phyloP scores from a whole-genome alignment of 2,888 invertebrate species.

The Drosophila demipolita region DNA sequence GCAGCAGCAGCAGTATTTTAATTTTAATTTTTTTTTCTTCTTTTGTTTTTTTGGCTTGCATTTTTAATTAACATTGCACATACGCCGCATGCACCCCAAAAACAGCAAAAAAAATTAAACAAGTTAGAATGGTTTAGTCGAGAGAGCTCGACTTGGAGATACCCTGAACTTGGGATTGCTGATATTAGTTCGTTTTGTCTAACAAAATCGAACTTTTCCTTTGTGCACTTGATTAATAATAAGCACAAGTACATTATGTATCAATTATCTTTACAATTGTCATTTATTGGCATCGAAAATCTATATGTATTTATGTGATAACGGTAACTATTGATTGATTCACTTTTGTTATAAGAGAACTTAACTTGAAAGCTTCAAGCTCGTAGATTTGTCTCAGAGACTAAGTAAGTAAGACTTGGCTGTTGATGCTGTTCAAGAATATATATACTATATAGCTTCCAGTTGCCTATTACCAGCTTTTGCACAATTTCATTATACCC shows the following conservation, averaged over 20 bases:
- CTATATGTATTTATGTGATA: too few relatives aligned
- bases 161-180: not conserved
- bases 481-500: not conserved
- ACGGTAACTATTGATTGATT: not conserved
- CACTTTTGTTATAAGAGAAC: not conserved
- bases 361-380: not conserved
- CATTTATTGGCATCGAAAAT: not conserved
- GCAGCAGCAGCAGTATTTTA: constrained; percentile 36
- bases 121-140: not conserved
- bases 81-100: constrained; percentile 47
- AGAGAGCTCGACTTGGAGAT: not conserved
- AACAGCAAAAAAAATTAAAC: not conserved
- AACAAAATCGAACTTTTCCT: not conserved
- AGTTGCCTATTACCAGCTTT: not conserved
- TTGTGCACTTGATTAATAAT: not conserved
- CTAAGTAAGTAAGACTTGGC: not conserved
- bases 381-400: not conserved
- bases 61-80: constrained; percentile 70
- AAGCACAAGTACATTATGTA: not conserved
- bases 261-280: not conserved
- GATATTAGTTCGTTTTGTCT: not conserved
- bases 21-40: constrained; percentile 17
- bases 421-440: not conserved
- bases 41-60: constrained; percentile 42
- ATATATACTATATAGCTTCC: not conserved